A percentile compares a stretch with the other conserved stretches of the same genome.
Conservation (phyloP, 2,888 invertebrate genomes). For the Notocelia uddmanniana region DNA sequence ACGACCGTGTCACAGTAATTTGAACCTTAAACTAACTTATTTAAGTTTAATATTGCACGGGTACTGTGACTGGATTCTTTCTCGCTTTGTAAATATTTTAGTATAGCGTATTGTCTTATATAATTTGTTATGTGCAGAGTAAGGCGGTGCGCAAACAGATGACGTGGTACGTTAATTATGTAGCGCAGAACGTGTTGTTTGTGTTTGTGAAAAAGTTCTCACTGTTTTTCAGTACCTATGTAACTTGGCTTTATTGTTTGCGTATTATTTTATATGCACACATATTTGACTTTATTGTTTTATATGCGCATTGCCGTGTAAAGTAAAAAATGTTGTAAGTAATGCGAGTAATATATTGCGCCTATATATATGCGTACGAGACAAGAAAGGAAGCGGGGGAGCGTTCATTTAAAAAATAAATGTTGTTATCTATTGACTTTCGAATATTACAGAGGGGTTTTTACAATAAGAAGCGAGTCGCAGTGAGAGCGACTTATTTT, state of each 20-base stretch:
- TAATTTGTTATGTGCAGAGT: constrained; percentile 34
- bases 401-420: no score
- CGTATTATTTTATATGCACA: neutral
- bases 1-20: neutral
- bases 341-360: no score
- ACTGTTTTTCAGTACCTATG: constrained; percentile 1
- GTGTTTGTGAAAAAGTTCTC: constrained; percentile 27
- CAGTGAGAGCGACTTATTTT: no score
- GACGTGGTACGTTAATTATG: constrained; percentile 33
- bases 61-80: neutral
- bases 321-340: no score
- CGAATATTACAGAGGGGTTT: no score
- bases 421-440: no score
- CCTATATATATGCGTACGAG: no score
- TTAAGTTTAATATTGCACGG: constrained; percentile 11
- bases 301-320: neutral
- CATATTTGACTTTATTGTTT: no score
- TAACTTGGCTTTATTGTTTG: neutral
- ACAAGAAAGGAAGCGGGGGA: no score
- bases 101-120: constrained; percentile 32
- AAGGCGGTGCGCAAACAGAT: constrained; percentile 38
- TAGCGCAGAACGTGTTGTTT: constrained; percentile 17
- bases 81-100: constrained; percentile 12
- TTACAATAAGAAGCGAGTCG: no score
- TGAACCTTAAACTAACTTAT: neutral